Conservation (phyloP, 2,113 vertebrate genomes). For the Triplophysa dalaica region DNA sequence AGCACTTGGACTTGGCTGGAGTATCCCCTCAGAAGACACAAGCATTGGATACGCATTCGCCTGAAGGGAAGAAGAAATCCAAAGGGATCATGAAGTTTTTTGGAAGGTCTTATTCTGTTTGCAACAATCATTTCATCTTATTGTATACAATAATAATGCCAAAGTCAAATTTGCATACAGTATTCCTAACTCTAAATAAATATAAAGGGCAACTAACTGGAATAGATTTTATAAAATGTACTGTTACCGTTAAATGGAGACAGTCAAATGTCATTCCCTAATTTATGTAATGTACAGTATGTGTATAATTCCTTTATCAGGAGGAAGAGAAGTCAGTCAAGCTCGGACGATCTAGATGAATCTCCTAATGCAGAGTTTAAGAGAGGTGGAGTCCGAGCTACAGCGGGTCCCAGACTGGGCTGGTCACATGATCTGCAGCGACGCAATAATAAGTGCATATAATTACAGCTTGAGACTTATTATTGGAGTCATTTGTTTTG, state of each 20-base stretch:
- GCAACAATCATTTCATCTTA: background rate
- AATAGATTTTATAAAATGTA: no score
- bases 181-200: no score
- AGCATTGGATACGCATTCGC: constrained; percentile 65
- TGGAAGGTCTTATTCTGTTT: constrained; percentile 68
- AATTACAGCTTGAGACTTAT: background rate
- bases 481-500: background rate
- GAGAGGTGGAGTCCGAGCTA: constrained; percentile 92
- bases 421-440: constrained; percentile 90
- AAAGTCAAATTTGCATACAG: no score
- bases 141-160: no score
- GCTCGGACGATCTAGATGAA: constrained; percentile 88
- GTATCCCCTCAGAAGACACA: constrained; percentile 67
- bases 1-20: constrained; percentile 86
- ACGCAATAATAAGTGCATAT: constrained; percentile 70
- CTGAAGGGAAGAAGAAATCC: constrained; percentile 89
- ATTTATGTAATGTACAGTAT: no score
- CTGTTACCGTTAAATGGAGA: no score
- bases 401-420: constrained; percentile 88
- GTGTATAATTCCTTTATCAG: constrained; percentile 61
- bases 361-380: constrained; percentile 85
- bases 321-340: constrained; percentile 91
- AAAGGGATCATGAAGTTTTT: constrained; percentile 91
- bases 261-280: no score
- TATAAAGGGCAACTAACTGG: no score